Conservation (phyloP, 2,797 vertebrate species). For the Catostomus latipinnis region DNA sequence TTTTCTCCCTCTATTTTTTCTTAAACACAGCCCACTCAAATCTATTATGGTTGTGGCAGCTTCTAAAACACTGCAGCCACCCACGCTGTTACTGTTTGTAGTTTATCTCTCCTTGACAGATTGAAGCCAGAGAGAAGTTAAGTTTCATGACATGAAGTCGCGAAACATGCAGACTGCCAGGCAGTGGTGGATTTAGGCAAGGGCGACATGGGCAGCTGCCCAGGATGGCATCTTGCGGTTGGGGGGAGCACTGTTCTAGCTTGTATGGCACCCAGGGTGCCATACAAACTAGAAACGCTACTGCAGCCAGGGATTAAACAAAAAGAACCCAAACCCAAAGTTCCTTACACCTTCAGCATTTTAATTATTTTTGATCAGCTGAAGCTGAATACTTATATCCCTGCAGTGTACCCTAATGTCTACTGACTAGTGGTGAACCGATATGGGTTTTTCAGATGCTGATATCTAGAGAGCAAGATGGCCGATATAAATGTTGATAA, state of each 20-base stretch:
- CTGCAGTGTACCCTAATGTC: background rate
- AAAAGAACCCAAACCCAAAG: background rate
- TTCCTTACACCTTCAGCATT: constrained; percentile 6
- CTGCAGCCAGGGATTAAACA: constrained; percentile 15
- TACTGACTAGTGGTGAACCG: background rate
- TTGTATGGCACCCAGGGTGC: too few species aligned
- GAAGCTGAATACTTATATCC: background rate
- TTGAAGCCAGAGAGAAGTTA: constrained; percentile 36
- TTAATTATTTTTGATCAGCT: constrained; percentile 1
- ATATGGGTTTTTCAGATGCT: too few species aligned
- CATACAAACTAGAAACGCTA: too few species aligned
- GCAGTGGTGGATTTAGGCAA: too few species aligned
- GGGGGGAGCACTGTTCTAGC: too few species aligned
- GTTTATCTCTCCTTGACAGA: constrained; percentile 48
- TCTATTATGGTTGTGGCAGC: constrained; percentile 20
- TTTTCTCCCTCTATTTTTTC: constrained; percentile 25
- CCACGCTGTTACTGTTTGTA: constrained; percentile 31
- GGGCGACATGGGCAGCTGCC: too few species aligned
- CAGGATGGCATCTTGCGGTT: too few species aligned
- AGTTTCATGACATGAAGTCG: constrained; percentile 39
- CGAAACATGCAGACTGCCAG: constrained; percentile 15
- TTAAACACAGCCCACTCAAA: constrained; percentile 35
- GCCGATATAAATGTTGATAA: too few species aligned
- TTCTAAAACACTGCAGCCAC: constrained; percentile 40
- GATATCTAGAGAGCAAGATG: too few species aligned